These are phyloP conservation scores for Rotaria macrura DNA, from an alignment of 2,888 invertebrate species.

Conservation along the genomic window DNA sequence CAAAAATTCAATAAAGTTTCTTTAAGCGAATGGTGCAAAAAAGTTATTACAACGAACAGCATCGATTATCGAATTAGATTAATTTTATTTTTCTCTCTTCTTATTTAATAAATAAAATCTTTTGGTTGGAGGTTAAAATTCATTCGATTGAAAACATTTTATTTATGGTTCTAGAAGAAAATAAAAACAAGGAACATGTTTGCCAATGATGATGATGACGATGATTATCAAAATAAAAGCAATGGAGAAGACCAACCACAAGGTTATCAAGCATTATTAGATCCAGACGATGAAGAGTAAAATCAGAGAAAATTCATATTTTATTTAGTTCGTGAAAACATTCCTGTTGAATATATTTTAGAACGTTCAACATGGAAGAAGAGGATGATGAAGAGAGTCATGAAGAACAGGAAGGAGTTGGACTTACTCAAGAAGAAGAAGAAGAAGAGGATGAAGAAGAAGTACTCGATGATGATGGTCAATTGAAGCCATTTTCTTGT, in stretches of 20 bases:
- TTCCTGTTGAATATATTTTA: background rate
- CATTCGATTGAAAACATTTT: background rate
- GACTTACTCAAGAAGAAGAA: background rate
- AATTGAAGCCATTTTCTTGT: background rate
- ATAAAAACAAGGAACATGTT: no score
- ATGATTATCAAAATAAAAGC: background rate
- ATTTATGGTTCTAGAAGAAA: background rate
- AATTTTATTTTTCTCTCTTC: background rate
- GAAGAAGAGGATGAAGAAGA: background rate
- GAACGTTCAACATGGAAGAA: background rate
- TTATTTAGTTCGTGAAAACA: background rate
- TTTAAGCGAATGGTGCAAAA: background rate
- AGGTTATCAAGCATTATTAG: conserved; percentile 19
- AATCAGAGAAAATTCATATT: no score
- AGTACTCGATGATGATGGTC: background rate
- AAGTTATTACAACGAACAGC: background rate
- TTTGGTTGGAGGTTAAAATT: background rate
- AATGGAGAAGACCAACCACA: background rate
- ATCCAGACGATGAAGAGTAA: background rate
- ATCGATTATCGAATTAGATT: background rate
- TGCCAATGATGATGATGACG: background rate
- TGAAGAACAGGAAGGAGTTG: background rate
- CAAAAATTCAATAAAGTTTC: no score
- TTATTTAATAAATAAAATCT: background rate
- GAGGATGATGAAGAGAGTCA: background rate